Evolutionary conservation across 2,797 vertebrate genomes (phyloP), one percentile per base, ranked within the genome.

Genomic region (Protosalanx chinensis): DNA sequence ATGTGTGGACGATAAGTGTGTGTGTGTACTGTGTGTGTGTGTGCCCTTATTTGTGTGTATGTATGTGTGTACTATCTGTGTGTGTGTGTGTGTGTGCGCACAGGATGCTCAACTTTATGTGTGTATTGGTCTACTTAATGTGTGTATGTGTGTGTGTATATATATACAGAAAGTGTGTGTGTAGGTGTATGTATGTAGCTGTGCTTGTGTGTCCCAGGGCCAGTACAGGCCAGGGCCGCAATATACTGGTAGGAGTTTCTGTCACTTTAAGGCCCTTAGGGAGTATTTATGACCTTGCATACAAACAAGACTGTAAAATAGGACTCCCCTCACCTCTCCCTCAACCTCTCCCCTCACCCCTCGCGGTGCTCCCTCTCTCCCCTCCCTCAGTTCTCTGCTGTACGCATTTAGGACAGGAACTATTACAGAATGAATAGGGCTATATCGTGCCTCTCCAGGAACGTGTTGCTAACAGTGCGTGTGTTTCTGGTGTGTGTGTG

Each of bases 21-120:
- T 68, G 51, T 57, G 49, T 56, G 66, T 32, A 53, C 33, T 68
- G 51, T 68, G 51, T 58, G 67, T 68, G 66, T 56, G 13, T 8
- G 56, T 20, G 20, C 53, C 18, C 3, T 3, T 18, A 57, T 57
- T 5, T 57, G 18, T 57, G 6, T 57, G 53, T 7, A 7, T 37
- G 6, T 37, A 8, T 37, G 35, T 12, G 41, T 12, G 41, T 46
- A 46, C 23, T 27, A 27, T 27, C 23, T 37, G 35, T 12, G 41
- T 12, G 41, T 46, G 13, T 8, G 64, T 23, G 64, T 66, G 41
- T 66, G 30, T 37, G 64, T 6, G 33, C 12, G 41, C 13, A 46
- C 41, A 46, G 41, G 8, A 46, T 46, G 41, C 12, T 0, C 13
- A 12, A 12, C 41, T 46, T 8, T 46, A 46, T 13, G 10, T 46